Evolutionary conservation across 2,113 vertebrate genomes (phyloP).

Genomic region (Apodemus speciosus): DNA sequence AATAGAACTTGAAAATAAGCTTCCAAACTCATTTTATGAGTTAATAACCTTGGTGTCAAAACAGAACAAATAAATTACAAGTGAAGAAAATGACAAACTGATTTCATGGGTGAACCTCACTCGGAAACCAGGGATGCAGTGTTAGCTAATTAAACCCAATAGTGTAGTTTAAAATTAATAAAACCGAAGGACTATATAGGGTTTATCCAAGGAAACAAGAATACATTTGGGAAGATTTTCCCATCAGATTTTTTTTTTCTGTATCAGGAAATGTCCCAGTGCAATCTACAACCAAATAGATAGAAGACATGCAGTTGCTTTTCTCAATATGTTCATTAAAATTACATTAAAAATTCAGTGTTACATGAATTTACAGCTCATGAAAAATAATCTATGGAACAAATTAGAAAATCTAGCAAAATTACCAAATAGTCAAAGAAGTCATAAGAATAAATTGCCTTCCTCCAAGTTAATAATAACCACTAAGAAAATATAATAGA

Average conservation of each 20-base stretch:
- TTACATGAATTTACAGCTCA: neutral
- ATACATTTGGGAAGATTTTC: neutral
- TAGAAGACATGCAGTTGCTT: neutral
- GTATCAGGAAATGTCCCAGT: conserved; percentile 12
- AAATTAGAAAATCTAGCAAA: conserved; percentile 3
- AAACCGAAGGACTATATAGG: conserved; percentile 7
- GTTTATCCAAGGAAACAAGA: conserved; percentile 18
- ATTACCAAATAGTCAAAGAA: neutral
- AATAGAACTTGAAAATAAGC: conserved; percentile 42
- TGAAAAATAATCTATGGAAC: neutral
- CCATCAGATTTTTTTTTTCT: neutral
- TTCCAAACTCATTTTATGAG: conserved; percentile 56
- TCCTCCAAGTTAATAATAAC: neutral
- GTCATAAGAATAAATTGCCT: neutral
- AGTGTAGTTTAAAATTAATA: conserved; percentile 53
- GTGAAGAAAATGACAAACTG: conserved; percentile 57
- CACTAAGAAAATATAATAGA: neutral
- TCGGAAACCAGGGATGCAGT: conserved; percentile 49
- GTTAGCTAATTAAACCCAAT: conserved; percentile 31
- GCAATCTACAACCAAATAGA: neutral
- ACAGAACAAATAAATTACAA: conserved; percentile 64
- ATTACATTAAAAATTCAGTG: neutral
- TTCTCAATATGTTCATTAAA: neutral
- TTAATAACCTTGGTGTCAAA: conserved; percentile 60
- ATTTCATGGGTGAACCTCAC: conserved; percentile 59